phyloP scores from a whole-genome alignment of 2,797 vertebrate species.

The Darevskia nairensis region DNA sequence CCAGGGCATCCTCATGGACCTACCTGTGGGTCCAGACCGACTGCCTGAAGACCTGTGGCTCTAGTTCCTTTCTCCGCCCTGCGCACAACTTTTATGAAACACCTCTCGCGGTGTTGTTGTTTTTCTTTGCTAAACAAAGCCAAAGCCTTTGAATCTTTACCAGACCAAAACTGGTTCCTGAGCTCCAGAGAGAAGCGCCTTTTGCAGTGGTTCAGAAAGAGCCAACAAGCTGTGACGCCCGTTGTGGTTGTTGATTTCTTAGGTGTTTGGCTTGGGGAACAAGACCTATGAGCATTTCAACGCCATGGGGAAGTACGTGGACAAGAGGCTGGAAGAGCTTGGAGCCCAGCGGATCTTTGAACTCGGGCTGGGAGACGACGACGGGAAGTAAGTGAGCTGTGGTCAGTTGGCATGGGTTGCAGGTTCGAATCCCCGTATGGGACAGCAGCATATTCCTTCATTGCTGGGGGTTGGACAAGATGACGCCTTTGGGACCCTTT shows the following conservation, averaged over 20 bases:
- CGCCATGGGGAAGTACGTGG: conserved; percentile 95
- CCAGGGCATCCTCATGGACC: no score
- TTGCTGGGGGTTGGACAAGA: no score
- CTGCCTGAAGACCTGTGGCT: no score
- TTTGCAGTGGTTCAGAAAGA: background rate
- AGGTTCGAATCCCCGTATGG: background rate
- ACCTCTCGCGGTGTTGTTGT: no score
- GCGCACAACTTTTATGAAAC: background rate
- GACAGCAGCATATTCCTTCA: no score
- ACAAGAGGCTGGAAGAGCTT: conserved; percentile 92
- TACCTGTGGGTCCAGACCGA: no score
- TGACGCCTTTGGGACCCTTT: no score
- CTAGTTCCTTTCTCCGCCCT: no score
- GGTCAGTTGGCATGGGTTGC: background rate
- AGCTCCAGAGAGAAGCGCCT: no score
- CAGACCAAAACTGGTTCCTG: no score
- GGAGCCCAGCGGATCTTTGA: conserved; percentile 94
- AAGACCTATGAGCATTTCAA: conserved; percentile 99
- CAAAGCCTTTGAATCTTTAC: no score
- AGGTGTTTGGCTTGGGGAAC: conserved; percentile 98
- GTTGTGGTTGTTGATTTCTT: conserved; percentile 14
- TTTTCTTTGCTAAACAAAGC: no score
- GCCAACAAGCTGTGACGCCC: background rate
- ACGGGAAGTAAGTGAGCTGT: conserved; percentile 88
- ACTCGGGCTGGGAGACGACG: conserved; percentile 93